Evolutionary conservation across 2,113 vertebrate genomes (phyloP), one percentile per base, ranked within the genome.

Genomic region (Cisticola juncidis): DNA sequence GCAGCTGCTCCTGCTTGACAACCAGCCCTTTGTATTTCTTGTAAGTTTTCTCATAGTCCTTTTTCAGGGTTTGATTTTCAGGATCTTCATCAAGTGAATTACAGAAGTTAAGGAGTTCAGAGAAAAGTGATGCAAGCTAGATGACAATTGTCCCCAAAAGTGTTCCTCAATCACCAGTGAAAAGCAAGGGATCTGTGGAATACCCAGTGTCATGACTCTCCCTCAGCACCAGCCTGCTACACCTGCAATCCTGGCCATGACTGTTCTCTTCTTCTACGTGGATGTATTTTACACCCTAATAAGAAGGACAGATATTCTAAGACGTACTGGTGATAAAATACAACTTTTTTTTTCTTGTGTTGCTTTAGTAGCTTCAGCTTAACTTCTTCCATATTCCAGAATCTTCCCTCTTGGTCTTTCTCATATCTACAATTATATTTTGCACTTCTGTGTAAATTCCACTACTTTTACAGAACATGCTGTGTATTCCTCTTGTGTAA

Each of bases 21-120:
- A 99, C 98, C 64, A 99, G 98, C 3, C 98, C 98, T 70, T 99
- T 99, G 94, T 99, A 99, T 69, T 99, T 99, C 95, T 99, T 99
- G 47, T 98, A 97, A 14, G 99, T 98, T 97, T 99, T 99, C 86
- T 99, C 99, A 84, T 99, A 99, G 38, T 99, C 99, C 79, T 99
- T 99, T 97, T 98, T 99, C 95, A 99, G 90, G 10, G 97, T 98
- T 83, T 98, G 98, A 92, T 98, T 99, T 91, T 99, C 99, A 86
- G 98, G 96, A 85, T 98, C 98, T 93, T 99, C 99, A 94, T 99
- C 99, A 96, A 97, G 99, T 99, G 97, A 94, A 95, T 33, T 90
- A 42, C 18, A 79, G 36, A 73, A 94, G 99, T 99, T 97, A 99
- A 99, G 98, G 98, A 97, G 78, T 40, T 95, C 25, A 66, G 29